Base-by-base conservation (phyloP, 2,113 vertebrate species). In the Bagarius yarrelli region DNA sequence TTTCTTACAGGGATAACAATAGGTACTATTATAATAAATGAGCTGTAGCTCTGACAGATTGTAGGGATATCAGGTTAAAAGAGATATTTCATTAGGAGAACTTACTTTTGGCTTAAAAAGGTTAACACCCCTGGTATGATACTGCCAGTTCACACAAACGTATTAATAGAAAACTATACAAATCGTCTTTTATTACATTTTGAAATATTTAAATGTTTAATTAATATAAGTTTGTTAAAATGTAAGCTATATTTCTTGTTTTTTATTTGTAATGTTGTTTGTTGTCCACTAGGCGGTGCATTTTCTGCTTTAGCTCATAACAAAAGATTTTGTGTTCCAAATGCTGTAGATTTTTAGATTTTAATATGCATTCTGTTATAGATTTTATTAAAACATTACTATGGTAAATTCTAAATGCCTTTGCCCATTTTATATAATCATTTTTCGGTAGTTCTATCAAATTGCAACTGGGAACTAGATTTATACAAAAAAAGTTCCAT, bases 281-380 rank as follows among this genome's bases (percentile, higher is more conserved):
- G 19, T 44, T 67, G 63, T 9, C 81, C 81, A 82, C 36, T 60
- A 77, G 73, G 73, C 16, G 73, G 73, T n/a, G 81, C 30, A 15
- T 69, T 50, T 69, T 27, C 19, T 18, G 16, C 25, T 69, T 69
- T 18, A 25, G 5, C 9, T 23, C 19, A 2, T 69, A 11, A 15
- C 36, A 40, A 47, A 25, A 69, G 2, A 23, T 32, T 59, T 23
- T 44, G 21, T 50, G 1, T 27, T 1, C 15, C 8, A 5, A 23
- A 27, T 63, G 25, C 18, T 11, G 16, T 44, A 9, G 32, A 34
- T 0, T 27, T 2, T 27, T 12, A 18, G 1, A 12, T 44, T 44
- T 50, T 19, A 16, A 50, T 30, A 6, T 53, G 19, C 8, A 53
- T 19, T 53, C 1, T 52, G 3, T 5, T 30, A 50, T 30, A 27